phyloP scores from a whole-genome alignment of 1,140 invertebrate species.

The Hylyphantes graminicola region DNA sequence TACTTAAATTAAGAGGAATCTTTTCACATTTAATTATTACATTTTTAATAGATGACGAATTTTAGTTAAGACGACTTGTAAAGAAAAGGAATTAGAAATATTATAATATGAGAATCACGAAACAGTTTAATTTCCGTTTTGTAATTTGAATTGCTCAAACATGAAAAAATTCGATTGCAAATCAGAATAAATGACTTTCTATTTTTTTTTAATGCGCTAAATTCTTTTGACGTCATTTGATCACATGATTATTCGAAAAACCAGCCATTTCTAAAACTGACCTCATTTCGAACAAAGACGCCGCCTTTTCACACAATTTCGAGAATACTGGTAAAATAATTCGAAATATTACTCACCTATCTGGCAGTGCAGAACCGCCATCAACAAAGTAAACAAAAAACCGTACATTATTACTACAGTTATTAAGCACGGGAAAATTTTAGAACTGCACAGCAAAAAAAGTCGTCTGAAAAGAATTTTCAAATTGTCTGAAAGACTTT shows the following conservation, averaged over 20 bases:
- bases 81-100: no score
- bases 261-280: background rate
- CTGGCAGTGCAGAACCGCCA: constrained; percentile 10
- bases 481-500: constrained; percentile 8
- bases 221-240: background rate
- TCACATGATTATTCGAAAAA: no score
- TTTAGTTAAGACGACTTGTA: no score
- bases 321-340: background rate
- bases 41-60: no score
- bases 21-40: no score
- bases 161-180: no score
- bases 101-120: no score
- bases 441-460: background rate
- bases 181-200: no score
- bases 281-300: background rate
- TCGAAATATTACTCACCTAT: constrained; percentile 3
- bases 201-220: no score
- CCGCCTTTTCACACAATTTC: constrained; percentile 7
- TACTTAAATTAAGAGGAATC: no score
- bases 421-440: constrained; percentile 10
- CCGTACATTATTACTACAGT: background rate
- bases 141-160: no score
- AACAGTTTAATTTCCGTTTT: no score
- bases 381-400: background rate
- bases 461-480: constrained; percentile 2